phyloP scores from a whole-genome alignment of 2,797 vertebrate genomes.

The Melanotaenia trifasciata region DNA sequence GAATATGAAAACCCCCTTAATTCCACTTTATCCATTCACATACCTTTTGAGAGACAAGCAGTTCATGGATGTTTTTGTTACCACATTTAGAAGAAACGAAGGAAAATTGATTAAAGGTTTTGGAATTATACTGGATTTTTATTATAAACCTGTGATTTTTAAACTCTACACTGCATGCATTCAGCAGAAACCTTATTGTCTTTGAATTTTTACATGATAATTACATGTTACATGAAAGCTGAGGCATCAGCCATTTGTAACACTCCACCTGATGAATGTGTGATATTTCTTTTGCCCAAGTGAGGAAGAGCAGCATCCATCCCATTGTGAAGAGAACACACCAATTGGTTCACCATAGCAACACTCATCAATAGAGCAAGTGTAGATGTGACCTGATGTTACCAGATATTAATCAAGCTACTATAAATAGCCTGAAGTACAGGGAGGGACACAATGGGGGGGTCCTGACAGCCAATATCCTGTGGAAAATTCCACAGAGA shows the following conservation, averaged over 20 bases:
- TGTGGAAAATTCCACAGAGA: constrained; percentile 85
- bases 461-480: constrained; percentile 85
- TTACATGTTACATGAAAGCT: constrained; percentile 49
- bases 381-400: constrained; percentile 85
- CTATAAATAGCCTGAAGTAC: constrained; percentile 83
- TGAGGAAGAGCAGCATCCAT: constrained; percentile 39
- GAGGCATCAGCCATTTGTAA: constrained; percentile 9
- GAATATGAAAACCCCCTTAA: constrained; percentile 71
- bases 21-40: constrained; percentile 71
- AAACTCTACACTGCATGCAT: constrained; percentile 8
- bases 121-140: constrained; percentile 26
- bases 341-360: constrained; percentile 80
- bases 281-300: constrained; percentile 16
- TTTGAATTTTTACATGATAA: constrained; percentile 37
- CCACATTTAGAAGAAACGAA: constrained; percentile 35
- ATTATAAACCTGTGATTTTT: neutral
- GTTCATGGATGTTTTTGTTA: constrained; percentile 42
- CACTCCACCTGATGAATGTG: constrained; percentile 21
- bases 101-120: constrained; percentile 30
- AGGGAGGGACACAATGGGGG: constrained; percentile 79
- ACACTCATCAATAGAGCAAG: constrained; percentile 86
- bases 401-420: constrained; percentile 86
- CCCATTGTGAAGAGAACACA: constrained; percentile 76
- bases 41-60: constrained; percentile 69
- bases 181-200: constrained; percentile 29